phyloP scores from a whole-genome alignment of 1,140 invertebrate species.

The Dinoponera quadriceps region DNA sequence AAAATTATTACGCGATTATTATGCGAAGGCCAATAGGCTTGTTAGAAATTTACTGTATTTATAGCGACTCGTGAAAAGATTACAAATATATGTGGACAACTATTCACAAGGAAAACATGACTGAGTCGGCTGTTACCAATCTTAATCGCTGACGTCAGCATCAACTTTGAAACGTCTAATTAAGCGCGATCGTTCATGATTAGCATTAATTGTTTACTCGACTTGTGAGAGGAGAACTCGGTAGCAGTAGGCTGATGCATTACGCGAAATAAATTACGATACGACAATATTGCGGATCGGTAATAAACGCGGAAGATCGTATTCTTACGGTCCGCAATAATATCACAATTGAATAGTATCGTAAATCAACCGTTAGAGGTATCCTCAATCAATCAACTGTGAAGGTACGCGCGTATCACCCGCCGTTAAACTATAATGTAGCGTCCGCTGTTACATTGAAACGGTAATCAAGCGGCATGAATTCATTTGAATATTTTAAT shows the following conservation, averaged over 20 bases:
- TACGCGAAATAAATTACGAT: neutral
- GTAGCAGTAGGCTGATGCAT: neutral
- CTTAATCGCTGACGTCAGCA: constrained; percentile 10
- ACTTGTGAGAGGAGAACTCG: neutral
- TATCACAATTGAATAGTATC: constrained; percentile 9
- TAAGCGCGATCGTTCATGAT: neutral
- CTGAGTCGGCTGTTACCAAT: neutral
- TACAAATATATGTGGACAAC: neutral
- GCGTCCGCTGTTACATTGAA: neutral
- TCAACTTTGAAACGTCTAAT: neutral
- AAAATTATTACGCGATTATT: neutral
- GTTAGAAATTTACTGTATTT: neutral
- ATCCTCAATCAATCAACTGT: neutral
- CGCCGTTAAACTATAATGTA: neutral
- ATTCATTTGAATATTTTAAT: constrained; percentile 57
- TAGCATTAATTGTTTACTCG: constrained; percentile 4
- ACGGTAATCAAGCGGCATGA: neutral
- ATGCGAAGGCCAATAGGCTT: neutral
- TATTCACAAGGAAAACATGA: neutral
- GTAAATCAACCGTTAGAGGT: constrained; percentile 10
- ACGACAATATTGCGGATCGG: neutral
- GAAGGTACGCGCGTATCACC: neutral
- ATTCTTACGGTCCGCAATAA: neutral
- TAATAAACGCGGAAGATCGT: neutral
- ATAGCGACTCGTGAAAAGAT: neutral